Conservation (phyloP, 1,140 invertebrate genomes). For the Heliconius congener region DNA sequence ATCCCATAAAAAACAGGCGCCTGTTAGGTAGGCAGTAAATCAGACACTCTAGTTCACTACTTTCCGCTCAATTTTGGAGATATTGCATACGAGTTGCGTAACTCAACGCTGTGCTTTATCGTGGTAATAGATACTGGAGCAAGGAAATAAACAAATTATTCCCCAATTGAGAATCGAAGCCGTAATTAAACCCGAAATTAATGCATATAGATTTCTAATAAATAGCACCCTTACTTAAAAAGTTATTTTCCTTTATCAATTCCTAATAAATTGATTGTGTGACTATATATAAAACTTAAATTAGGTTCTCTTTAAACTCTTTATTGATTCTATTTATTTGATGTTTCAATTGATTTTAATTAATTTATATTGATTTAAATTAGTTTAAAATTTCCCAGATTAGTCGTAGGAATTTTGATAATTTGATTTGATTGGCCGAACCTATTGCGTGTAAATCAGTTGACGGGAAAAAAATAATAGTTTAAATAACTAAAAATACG, state of each 20-base stretch:
- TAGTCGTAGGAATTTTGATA: background rate
- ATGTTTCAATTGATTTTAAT: background rate
- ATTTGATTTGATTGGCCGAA: background rate
- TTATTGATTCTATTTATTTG: conserved; percentile 4
- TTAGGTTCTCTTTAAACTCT: conserved; percentile 3
- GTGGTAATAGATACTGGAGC: too few species aligned
- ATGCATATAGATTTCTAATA: background rate
- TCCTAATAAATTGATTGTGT: background rate
- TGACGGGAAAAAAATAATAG: too few species aligned
- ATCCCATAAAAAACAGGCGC: too few species aligned
- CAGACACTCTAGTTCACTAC: background rate
- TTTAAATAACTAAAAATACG: too few species aligned
- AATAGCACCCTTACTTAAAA: background rate
- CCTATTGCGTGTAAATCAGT: too few species aligned
- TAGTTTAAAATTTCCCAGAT: background rate
- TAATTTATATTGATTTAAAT: background rate
- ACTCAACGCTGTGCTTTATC: background rate
- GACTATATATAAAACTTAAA: background rate
- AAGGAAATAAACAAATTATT: too few species aligned
- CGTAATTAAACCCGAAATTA: background rate
- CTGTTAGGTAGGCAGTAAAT: too few species aligned
- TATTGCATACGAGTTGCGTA: background rate
- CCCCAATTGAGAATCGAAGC: background rate
- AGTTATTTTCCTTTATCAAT: background rate
- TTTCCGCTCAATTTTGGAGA: background rate